Conservation (phyloP, 2,888 invertebrate species). For the Lasioglossum morio region DNA sequence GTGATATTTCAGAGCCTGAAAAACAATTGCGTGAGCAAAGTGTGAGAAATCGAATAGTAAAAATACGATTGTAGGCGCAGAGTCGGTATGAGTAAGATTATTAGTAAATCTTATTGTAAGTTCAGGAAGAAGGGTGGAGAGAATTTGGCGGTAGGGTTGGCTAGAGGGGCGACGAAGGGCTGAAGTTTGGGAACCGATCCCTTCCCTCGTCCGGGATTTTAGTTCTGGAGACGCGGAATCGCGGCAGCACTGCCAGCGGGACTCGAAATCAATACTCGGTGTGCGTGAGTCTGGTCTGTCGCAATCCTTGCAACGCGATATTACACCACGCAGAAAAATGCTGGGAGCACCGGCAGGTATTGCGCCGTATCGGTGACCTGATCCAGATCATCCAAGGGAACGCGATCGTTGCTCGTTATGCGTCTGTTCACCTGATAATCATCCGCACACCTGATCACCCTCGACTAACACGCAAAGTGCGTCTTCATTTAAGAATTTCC, state of each 20-base stretch:
- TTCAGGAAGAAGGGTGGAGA: background rate
- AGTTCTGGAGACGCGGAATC: constrained; percentile 80
- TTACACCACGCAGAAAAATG: constrained; percentile 68
- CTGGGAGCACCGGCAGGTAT: constrained; percentile 48
- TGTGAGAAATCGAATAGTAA: background rate
- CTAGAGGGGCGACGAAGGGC: background rate
- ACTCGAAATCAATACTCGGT: constrained; percentile 83
- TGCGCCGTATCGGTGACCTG: constrained; percentile 58
- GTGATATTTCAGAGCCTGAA: background rate
- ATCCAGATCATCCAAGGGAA: constrained; percentile 56
- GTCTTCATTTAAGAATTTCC: background rate
- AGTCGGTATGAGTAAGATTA: background rate
- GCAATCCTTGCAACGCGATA: constrained; percentile 78
- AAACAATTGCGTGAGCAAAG: background rate
- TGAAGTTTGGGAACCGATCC: constrained; percentile 24
- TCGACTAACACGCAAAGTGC: background rate
- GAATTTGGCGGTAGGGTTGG: background rate
- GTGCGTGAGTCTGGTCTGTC: constrained; percentile 79
- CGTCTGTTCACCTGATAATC: constrained; percentile 11
- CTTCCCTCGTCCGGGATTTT: constrained; percentile 65
- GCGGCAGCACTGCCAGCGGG: constrained; percentile 82
- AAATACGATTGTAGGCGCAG: background rate
- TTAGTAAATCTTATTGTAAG: background rate
- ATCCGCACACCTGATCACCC: background rate
- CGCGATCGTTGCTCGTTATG: constrained; percentile 39